These are phyloP conservation scores for Apamea monoglypha DNA, from an alignment of 2,888 invertebrate species.

Conservation along the genomic window DNA sequence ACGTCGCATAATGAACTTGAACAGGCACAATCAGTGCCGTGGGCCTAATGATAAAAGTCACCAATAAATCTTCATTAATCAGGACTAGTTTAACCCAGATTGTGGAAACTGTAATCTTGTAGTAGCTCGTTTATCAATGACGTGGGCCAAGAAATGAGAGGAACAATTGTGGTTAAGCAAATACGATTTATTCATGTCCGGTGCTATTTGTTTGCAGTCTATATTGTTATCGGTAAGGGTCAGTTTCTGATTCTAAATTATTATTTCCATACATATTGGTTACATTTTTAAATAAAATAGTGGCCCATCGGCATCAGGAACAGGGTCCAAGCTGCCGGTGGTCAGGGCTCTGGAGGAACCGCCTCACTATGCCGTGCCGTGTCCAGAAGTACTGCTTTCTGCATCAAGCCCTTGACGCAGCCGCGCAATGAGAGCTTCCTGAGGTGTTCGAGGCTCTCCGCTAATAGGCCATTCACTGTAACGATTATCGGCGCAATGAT, in stretches of 20 bases:
- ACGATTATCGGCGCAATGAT: no score
- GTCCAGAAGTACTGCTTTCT: not conserved
- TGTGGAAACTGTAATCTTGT: constrained; percentile 65
- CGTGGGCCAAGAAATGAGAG: constrained; percentile 52
- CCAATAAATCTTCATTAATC: constrained; percentile 74
- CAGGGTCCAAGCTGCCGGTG: not conserved
- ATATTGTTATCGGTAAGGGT: constrained; percentile 7
- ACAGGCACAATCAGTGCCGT: constrained; percentile 52
- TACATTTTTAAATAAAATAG: not conserved
- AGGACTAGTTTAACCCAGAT: constrained; percentile 69
- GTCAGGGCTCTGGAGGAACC: not conserved
- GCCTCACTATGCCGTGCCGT: not conserved
- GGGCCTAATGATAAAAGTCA: constrained; percentile 61
- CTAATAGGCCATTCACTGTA: no score
- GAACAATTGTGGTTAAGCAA: constrained; percentile 37
- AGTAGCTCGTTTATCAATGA: constrained; percentile 62
- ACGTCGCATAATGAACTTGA: constrained; percentile 59
- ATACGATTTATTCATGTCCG: constrained; percentile 35
- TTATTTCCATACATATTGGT: not conserved
- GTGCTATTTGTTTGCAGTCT: not conserved
- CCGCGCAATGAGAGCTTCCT: no score
- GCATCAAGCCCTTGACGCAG: not conserved
- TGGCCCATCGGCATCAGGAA: not conserved
- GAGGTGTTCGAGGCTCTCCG: no score
- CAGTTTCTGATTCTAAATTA: not conserved